Evolutionary conservation across 2,888 invertebrate genomes (phyloP).

Genomic region (Apodemia hepburni): DNA sequence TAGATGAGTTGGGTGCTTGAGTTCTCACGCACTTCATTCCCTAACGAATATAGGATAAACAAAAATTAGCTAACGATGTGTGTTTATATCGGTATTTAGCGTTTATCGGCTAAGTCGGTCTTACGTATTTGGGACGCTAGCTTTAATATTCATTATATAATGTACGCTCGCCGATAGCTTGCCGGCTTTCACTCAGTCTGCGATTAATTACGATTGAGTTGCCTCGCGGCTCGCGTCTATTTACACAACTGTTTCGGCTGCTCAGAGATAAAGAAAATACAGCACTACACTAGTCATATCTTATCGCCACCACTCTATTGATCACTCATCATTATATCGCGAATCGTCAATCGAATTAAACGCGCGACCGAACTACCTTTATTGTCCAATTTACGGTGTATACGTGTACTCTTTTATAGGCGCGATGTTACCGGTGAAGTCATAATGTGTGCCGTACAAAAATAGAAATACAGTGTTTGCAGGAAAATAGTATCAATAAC

Average conservation of each 20-base stretch:
- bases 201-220: conserved; percentile 71
- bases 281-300: conserved; percentile 62
- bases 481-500: conserved; percentile 76
- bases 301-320: conserved; percentile 73
- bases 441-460: conserved; percentile 73
- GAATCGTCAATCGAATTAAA: conserved; percentile 69
- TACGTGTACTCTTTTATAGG: conserved; percentile 39
- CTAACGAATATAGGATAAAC: conserved; percentile 2
- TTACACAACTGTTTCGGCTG: conserved; percentile 74
- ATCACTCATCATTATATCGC: conserved; percentile 73
- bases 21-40: not conserved
- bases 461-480: conserved; percentile 74
- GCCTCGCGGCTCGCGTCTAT: conserved; percentile 66
- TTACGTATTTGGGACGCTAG: conserved; percentile 65
- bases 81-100: conserved; percentile 38
- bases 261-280: conserved; percentile 74
- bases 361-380: conserved; percentile 71
- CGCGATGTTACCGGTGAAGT: conserved; percentile 75
- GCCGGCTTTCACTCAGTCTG: conserved; percentile 71
- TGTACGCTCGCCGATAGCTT: conserved; percentile 51
- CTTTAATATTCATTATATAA: conserved; percentile 76
- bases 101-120: conserved; percentile 46
- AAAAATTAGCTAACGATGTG: conserved; percentile 16
- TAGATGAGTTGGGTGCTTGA: conserved; percentile 32
- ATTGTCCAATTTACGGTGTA: conserved; percentile 68